Percentiles rank a stretch among this genome's conserved stretches.
These are phyloP conservation scores for Micoletzkya japonica DNA, from an alignment of 2,888 invertebrate species.

Conservation along the genomic window DNA sequence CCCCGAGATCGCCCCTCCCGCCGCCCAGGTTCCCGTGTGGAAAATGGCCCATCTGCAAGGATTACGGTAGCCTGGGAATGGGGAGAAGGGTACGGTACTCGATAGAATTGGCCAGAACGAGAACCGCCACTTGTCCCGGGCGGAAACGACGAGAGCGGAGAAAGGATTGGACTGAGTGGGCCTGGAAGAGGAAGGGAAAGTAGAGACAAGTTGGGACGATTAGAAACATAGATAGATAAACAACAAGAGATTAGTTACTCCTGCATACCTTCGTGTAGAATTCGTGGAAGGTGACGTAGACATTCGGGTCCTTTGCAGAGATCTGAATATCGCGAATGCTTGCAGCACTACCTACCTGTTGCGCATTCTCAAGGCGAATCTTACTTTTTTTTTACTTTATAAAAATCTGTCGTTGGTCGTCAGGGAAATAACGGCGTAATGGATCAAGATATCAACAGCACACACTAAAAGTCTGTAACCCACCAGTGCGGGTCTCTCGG, in stretches of 20 bases:
- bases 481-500: background rate
- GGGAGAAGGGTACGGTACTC: background rate
- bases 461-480: background rate
- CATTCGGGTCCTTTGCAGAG: background rate
- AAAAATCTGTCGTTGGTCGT: background rate
- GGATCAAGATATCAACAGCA: background rate
- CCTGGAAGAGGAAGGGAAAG: background rate
- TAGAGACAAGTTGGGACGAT: too few species aligned
- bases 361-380: too few species aligned
- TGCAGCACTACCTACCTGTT: too few species aligned
- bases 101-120: constrained; percentile 6
- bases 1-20: constrained; percentile 44
- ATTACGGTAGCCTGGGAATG: background rate
- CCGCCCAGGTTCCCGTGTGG: constrained; percentile 12
- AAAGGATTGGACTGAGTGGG: constrained; percentile 7
- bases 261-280: background rate
- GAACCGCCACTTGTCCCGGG: constrained; percentile 4
- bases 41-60: constrained; percentile 12
- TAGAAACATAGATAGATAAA: background rate
- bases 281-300: constrained; percentile 3
- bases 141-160: constrained; percentile 13
- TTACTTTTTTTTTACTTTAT: background rate
- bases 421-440: background rate
- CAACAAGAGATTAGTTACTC: background rate
- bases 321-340: constrained; percentile 4